phyloP scores from a whole-genome alignment of 2,113 vertebrate species.

The Ciconia boyciana region DNA sequence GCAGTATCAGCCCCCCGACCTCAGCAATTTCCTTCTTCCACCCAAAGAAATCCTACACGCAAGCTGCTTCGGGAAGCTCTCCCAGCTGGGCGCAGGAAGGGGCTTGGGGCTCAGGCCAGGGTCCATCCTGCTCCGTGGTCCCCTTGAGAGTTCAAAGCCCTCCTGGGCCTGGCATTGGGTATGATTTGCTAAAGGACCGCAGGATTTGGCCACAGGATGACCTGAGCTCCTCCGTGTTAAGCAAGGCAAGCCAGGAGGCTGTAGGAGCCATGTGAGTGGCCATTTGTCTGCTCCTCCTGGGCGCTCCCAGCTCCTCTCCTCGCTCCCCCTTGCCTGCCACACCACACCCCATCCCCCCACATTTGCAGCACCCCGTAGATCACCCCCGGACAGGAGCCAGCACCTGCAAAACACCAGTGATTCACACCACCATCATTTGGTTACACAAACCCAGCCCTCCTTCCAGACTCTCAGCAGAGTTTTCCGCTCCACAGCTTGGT shows the following conservation, averaged over 20 bases:
- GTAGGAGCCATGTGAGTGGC: neutral
- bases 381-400: neutral
- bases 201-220: neutral
- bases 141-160: neutral
- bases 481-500: neutral
- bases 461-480: neutral
- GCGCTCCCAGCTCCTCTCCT: neutral
- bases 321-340: too few species aligned
- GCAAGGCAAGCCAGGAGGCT: neutral
- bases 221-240: neutral
- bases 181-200: neutral
- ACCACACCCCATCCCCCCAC: neutral
- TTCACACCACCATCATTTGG: neutral
- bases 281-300: neutral
- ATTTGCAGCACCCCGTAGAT: fast-evolving
- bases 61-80: neutral
- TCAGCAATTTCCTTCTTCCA: conserved; percentile 5
- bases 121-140: neutral
- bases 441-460: neutral
- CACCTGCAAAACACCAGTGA: neutral
- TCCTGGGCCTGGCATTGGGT: neutral
- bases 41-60: neutral
- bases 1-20: conserved; percentile 5
- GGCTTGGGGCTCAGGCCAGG: fast-evolving
- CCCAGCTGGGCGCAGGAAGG: neutral